Conservation (phyloP, 1,140 invertebrate genomes). For the Bradynema listronoti region DNA sequence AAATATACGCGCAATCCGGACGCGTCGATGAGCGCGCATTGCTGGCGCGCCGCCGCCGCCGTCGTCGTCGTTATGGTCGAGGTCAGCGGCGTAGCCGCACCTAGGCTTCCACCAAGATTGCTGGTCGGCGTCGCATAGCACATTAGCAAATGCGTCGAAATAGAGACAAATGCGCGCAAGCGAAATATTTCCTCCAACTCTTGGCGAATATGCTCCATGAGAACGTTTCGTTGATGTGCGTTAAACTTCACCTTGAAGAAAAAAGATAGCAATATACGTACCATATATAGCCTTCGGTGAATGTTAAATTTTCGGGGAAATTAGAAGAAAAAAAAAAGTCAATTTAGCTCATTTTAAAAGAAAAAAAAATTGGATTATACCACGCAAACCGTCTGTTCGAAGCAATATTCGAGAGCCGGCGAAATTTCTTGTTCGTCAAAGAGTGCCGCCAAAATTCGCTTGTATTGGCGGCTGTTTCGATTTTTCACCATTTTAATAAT, state of each 20-base stretch:
- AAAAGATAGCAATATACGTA: conserved; percentile 6
- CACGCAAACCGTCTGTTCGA: conserved; percentile 26
- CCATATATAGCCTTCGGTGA: not conserved
- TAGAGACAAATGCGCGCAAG: conserved; percentile 6
- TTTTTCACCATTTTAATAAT: conserved; percentile 21
- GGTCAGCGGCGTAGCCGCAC: not conserved
- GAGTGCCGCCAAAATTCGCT: conserved; percentile 17
- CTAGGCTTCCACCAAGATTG: too few relatives aligned
- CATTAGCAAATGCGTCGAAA: conserved; percentile 7
- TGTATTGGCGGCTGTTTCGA: conserved; percentile 16
- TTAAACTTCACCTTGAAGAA: conserved; percentile 3
- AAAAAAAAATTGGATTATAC: conserved; percentile 4
- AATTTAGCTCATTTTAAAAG: too few relatives aligned
- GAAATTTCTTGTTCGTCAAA: conserved; percentile 15
- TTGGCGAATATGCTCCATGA: conserved; percentile 7
- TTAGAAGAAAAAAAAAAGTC: too few relatives aligned
- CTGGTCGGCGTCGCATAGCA: too few relatives aligned
- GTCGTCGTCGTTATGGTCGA: not conserved
- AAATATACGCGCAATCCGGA: conserved; percentile 6
- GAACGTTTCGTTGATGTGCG: not conserved
- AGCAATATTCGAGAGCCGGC: conserved; percentile 20
- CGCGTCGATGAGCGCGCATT: conserved; percentile 1
- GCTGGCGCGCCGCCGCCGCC: not conserved
- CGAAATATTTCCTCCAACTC: conserved; percentile 10
- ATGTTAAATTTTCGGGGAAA: too few relatives aligned